Conservation (phyloP, 2,113 vertebrate species). For the Neogale vison region DNA sequence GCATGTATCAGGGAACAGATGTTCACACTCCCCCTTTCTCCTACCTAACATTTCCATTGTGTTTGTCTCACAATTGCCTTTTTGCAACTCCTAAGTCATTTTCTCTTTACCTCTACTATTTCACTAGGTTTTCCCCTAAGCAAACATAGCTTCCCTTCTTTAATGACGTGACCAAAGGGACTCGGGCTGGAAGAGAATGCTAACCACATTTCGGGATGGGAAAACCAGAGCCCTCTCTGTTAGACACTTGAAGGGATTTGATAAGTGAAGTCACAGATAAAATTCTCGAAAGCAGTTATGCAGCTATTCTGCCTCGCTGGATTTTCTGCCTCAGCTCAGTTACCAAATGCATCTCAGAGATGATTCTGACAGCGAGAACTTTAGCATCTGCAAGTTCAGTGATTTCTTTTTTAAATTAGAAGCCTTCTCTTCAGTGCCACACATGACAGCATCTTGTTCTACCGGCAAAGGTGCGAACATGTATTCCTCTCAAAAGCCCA, state of each 20-base stretch:
- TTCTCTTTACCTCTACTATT: background rate
- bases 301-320: background rate
- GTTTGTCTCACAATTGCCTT: background rate
- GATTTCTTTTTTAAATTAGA: constrained; percentile 42
- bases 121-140: background rate
- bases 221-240: background rate
- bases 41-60: background rate
- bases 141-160: background rate
- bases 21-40: background rate
- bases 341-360: background rate
- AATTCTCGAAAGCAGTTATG: background rate
- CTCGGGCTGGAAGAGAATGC: background rate
- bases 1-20: background rate
- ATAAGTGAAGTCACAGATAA: constrained; percentile 12
- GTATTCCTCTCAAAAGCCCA: constrained; percentile 1
- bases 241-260: constrained; percentile 24
- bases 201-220: background rate
- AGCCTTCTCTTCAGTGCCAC: background rate
- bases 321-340: constrained; percentile 22
- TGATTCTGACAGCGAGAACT: constrained; percentile 11
- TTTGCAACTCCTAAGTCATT: background rate
- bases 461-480: background rate
- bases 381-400: background rate
- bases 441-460: constrained; percentile 11
- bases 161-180: background rate